Conservation (phyloP, 64 coral and sea anemone species). For the Stichodactyla mertensii region DNA sequence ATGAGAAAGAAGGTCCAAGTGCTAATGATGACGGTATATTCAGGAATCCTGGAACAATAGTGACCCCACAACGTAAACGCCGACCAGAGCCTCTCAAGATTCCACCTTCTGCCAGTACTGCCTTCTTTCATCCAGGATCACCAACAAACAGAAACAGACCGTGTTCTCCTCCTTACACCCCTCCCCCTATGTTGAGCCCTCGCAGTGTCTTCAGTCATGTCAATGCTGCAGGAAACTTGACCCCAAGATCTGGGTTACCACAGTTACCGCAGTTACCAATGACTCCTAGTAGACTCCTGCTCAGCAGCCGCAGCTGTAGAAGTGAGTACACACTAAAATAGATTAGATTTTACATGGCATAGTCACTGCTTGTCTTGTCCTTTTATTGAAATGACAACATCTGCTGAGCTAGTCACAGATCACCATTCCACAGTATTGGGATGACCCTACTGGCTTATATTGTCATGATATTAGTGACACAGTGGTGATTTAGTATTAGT, state of each 20-base stretch:
- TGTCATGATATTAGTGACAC: too few species aligned
- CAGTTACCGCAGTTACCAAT: slow-evolving; percentile 59
- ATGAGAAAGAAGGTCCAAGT: slow-evolving; percentile 48
- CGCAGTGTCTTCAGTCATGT: slow-evolving; percentile 92
- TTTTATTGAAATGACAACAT: too few species aligned
- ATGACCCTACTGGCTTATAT: too few species aligned
- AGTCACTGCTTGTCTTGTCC: neutral
- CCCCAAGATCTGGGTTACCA: slow-evolving; percentile 63
- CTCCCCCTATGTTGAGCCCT: slow-evolving; percentile 95
- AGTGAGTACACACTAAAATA: slow-evolving; percentile 38
- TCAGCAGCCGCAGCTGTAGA: slow-evolving; percentile 70
- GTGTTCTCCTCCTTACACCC: slow-evolving; percentile 89
- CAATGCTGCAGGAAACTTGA: slow-evolving; percentile 55
- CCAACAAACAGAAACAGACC: slow-evolving; percentile 61
- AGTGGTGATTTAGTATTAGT: too few species aligned
- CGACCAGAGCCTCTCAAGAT: slow-evolving; percentile 88
- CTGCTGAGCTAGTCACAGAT: too few species aligned
- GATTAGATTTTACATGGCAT: too few species aligned
- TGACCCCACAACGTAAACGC: slow-evolving; percentile 78
- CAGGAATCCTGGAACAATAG: slow-evolving; percentile 78
- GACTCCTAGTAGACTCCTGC: slow-evolving; percentile 76
- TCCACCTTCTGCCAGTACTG: slow-evolving; percentile 76
- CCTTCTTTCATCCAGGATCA: slow-evolving; percentile 57
- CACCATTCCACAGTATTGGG: too few species aligned
- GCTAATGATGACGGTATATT: slow-evolving; percentile 46